Percentiles rank a stretch among this genome's conserved stretches.
These are phyloP conservation scores for Nibea albiflora DNA, from an alignment of 2,113 vertebrate species.

Conservation along the genomic window DNA sequence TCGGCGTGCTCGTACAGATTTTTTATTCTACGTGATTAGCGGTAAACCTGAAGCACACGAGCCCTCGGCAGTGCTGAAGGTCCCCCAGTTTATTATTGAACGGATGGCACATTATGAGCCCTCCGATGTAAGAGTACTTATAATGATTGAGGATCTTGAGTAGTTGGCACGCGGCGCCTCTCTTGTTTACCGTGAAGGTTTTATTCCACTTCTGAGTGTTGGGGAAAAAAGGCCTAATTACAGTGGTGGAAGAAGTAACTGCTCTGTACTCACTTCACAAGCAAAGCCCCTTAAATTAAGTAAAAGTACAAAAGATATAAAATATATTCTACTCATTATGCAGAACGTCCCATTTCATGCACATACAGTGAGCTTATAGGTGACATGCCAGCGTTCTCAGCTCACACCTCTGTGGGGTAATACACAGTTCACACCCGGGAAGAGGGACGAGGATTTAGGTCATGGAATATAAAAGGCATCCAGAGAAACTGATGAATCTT, in stretches of 20 bases:
- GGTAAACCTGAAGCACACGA: conserved; percentile 4
- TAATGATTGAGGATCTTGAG: neutral
- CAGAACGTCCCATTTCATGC: neutral
- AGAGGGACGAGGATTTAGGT: too few species aligned
- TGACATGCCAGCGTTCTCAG: too few species aligned
- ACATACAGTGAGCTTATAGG: too few species aligned
- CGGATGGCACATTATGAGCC: neutral
- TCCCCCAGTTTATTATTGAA: conserved; percentile 6
- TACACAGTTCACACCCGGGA: too few species aligned
- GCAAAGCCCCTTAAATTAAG: neutral
- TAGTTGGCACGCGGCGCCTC: neutral
- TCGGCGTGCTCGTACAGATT: conserved; percentile 16
- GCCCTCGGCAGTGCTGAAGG: neutral
- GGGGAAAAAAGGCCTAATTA: too few species aligned
- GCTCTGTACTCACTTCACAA: neutral
- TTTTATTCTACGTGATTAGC: conserved; percentile 26
- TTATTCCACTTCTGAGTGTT: neutral
- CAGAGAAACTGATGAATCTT: too few species aligned
- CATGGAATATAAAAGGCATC: too few species aligned
- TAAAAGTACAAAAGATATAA: neutral
- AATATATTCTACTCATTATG: neutral
- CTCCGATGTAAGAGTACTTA: neutral
- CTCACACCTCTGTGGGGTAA: too few species aligned
- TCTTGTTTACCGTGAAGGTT: conserved; percentile 7
- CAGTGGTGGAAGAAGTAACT: neutral